These are phyloP conservation scores for Carettochelys insculpta DNA, from an alignment of 2,113 vertebrate species.

Conservation along the genomic window DNA sequence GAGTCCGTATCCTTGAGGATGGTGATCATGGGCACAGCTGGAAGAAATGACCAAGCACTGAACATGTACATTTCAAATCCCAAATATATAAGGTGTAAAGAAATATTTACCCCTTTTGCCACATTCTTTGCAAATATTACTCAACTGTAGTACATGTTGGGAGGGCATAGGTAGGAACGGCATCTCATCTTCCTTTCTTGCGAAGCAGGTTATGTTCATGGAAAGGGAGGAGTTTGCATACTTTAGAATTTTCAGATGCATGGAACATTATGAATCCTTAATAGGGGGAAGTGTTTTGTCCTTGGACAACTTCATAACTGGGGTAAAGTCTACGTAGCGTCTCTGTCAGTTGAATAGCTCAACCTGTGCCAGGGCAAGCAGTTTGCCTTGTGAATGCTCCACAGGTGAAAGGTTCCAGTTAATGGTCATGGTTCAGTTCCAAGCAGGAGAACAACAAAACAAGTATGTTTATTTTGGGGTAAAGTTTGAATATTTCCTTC, in stretches of 20 bases:
- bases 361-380: background rate
- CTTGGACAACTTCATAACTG: background rate
- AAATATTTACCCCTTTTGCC: too few relatives aligned
- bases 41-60: background rate
- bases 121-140: too few relatives aligned
- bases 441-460: background rate
- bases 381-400: background rate
- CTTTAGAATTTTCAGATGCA: background rate
- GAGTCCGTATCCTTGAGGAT: background rate
- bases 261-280: background rate
- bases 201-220: background rate
- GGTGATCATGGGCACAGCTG: background rate
- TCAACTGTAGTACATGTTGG: too few relatives aligned
- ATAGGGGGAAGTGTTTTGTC: background rate
- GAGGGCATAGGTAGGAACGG: too few relatives aligned
- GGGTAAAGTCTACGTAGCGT: background rate
- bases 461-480: background rate
- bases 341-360: background rate
- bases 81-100: fast-evolving
- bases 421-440: background rate
- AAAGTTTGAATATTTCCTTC: background rate
- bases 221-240: background rate
- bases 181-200: too few relatives aligned
- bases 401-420: background rate
- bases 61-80: background rate